Evolutionary conservation across 2,113 vertebrate species (phyloP).

Genomic region (Trogon surrucura): DNA sequence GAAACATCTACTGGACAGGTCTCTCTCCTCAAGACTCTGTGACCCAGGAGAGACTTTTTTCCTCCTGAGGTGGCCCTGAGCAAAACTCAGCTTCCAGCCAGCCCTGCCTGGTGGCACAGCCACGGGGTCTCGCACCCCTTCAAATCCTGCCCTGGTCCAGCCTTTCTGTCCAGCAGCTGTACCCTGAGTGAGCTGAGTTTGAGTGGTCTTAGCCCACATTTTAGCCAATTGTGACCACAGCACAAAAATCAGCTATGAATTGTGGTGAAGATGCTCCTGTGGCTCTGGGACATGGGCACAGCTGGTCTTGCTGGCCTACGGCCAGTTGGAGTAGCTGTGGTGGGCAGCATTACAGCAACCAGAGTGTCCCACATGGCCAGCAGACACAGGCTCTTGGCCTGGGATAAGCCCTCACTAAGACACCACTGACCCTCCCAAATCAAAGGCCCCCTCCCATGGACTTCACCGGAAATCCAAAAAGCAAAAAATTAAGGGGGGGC

Average conservation of each 20-base stretch:
- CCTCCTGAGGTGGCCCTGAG: background rate
- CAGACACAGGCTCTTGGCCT: background rate
- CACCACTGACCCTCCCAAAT: background rate
- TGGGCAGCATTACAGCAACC: background rate
- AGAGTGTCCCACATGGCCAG: background rate
- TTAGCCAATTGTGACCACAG: background rate
- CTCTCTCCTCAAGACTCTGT: background rate
- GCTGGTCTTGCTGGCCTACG: background rate
- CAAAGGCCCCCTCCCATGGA: background rate
- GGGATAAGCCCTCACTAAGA: background rate
- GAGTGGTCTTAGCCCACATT: background rate
- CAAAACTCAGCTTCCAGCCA: background rate
- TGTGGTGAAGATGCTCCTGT: background rate
- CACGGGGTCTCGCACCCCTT: rapidly evolving
- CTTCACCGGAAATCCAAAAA: background rate
- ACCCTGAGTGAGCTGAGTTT: background rate
- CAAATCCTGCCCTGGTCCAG: background rate
- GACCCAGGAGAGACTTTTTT: background rate
- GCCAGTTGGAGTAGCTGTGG: background rate
- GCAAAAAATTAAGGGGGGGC: background rate
- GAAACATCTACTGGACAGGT: background rate
- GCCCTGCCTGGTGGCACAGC: background rate
- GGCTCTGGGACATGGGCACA: background rate
- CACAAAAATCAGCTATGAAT: background rate
- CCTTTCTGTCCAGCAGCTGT: background rate